Evolutionary conservation across 92 coral and sea anemone genomes (phyloP), one percentile per base, ranked within the genome.

Genomic region (Umimayanthus chanpuru): DNA sequence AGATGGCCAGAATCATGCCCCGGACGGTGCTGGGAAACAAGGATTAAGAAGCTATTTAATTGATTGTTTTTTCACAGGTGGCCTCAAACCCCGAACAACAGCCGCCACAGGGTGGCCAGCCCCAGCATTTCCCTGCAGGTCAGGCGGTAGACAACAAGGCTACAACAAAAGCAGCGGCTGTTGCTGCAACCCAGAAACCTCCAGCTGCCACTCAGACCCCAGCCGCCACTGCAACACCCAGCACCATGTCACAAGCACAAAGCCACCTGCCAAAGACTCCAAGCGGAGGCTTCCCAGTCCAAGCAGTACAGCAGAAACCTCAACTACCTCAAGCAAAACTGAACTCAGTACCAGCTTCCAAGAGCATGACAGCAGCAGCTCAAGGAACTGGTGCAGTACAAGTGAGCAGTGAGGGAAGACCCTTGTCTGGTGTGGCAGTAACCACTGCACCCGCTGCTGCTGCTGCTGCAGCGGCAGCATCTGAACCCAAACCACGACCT

Each of bases 401-500:
- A 75, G 79, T 18, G 50, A 75, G 9, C 14, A 50, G 79, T 15
- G 49, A 32, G 10, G 68, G 68, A 21, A 61, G 68, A 9, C 8
- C 68, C 25, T 6, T 61, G 68, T 20, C 26, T 36, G 81, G 82
- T 76, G 89, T 55, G n/a, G 66, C 89, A 28, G 43, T 86, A 55
- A 50, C 86, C 29, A 29, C 86, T 4, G 80, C 49, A 39, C 77
- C 66, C 9, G 66, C 80, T 20, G 73, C 85, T n/a, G 92, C 90
- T 61, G 80, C 86, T 6, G 80, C 49, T 29, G 85, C 78, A 3
- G 85, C 75, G 4, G 28, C 76, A 1, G 81, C 72, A 20, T 58
- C 82, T 21, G 94, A 92, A 47, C 89, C 85, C 80, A 93, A 91
- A 70, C 81, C 89, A 32, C 90, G 92, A 32, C 95, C 94, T 36